A percentile compares a stretch with the other conserved stretches of the same genome.
Conservation (phyloP, 1,140 invertebrate genomes). For the Aleiodes sp. region DNA sequence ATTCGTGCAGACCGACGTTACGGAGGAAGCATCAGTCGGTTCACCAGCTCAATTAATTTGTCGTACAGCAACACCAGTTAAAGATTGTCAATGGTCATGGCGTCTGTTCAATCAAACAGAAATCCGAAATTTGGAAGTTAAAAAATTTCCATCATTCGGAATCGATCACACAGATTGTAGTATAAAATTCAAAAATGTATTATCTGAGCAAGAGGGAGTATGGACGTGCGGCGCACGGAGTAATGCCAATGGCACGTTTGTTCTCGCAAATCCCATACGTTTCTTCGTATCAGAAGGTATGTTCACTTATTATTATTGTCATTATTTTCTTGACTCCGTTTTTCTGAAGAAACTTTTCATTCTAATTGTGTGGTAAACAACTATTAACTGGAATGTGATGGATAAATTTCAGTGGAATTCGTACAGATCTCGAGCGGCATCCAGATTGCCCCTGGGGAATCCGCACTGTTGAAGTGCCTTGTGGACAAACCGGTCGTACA, state of each 20-base stretch:
- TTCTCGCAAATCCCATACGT: slow-evolving; percentile 49
- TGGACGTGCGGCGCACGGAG: slow-evolving; percentile 61
- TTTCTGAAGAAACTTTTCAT: background rate
- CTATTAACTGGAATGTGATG: slow-evolving; percentile 13
- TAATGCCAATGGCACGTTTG: slow-evolving; percentile 50
- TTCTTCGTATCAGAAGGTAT: slow-evolving; percentile 61
- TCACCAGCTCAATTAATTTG: slow-evolving; percentile 58
- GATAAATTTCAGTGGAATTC: slow-evolving; percentile 57
- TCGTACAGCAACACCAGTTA: slow-evolving; percentile 49
- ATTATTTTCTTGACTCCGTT: background rate
- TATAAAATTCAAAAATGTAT: slow-evolving; percentile 58
- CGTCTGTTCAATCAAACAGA: slow-evolving; percentile 59
- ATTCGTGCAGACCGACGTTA: slow-evolving; percentile 47
- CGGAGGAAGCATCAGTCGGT: slow-evolving; percentile 53
- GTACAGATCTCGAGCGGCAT: slow-evolving; percentile 61
- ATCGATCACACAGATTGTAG: slow-evolving; percentile 59
- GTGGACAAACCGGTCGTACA: slow-evolving; percentile 60
- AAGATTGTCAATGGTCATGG: slow-evolving; percentile 64
- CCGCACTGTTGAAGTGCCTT: slow-evolving; percentile 58
- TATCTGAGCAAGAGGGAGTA: slow-evolving; percentile 60
- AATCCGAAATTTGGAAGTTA: slow-evolving; percentile 58
- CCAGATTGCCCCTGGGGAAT: slow-evolving; percentile 60
- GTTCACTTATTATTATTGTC: background rate
- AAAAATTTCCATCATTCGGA: slow-evolving; percentile 59
- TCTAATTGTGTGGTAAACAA: slow-evolving; percentile 20